Percentiles rank a stretch among this genome's conserved stretches.
Conservation (phyloP, 92 coral and sea anemone species). For the Bergia puertoricense region DNA sequence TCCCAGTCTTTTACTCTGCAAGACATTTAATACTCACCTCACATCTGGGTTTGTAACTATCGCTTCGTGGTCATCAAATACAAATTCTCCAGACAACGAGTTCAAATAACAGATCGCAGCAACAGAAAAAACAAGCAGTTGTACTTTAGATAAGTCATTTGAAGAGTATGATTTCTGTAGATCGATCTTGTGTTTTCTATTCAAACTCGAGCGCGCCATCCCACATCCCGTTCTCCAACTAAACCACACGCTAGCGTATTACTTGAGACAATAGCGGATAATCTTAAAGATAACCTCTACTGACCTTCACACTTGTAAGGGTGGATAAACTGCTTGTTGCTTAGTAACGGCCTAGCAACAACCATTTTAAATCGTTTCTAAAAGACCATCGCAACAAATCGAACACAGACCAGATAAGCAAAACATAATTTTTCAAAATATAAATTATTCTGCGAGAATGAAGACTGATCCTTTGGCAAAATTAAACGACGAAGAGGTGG, state of each 20-base stretch:
- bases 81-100: slow-evolving; percentile 73
- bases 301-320: background rate
- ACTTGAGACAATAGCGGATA: background rate
- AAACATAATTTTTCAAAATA: too few species aligned
- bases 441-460: too few species aligned
- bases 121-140: slow-evolving; percentile 44
- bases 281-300: background rate
- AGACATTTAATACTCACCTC: slow-evolving; percentile 61
- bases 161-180: background rate
- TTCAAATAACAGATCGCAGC: slow-evolving; percentile 66
- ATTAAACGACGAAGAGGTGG: too few species aligned
- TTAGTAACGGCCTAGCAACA: background rate
- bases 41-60: slow-evolving; percentile 75
- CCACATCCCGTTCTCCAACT: background rate
- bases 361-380: too few species aligned
- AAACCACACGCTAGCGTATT: background rate
- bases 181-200: slow-evolving; percentile 4
- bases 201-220: slow-evolving; percentile 40
- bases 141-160: background rate
- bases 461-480: too few species aligned
- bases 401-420: too few species aligned
- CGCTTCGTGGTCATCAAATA: slow-evolving; percentile 82
- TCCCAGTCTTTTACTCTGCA: background rate
- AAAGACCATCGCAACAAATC: too few species aligned
- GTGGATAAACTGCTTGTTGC: background rate